These are phyloP conservation scores for Betta splendens DNA, from an alignment of 2,797 vertebrate species.

Conservation along the genomic window DNA sequence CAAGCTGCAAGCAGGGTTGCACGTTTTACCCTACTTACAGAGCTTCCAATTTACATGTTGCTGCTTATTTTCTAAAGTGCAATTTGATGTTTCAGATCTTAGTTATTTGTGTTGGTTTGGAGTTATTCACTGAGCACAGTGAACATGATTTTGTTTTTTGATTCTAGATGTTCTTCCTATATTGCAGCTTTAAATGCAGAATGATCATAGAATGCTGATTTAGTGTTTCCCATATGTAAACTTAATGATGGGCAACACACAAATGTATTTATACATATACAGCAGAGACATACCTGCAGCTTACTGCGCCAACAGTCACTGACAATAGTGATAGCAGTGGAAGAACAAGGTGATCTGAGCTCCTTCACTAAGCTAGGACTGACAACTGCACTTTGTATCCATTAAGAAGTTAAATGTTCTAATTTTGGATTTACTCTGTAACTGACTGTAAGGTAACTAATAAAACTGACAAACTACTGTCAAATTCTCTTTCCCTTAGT, in stretches of 20 bases:
- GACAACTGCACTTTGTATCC: conserved; percentile 3
- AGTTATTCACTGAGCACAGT: neutral
- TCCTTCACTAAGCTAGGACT: conserved; percentile 8
- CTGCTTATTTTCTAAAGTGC: neutral
- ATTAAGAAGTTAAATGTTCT: neutral
- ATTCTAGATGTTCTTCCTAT: no score
- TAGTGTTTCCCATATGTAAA: neutral
- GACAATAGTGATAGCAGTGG: conserved; percentile 11
- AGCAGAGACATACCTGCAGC: conserved; percentile 14
- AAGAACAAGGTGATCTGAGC: conserved; percentile 22
- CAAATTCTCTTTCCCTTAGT: no score
- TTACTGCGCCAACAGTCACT: conserved; percentile 14
- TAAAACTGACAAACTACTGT: no score
- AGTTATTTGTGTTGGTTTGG: no score
- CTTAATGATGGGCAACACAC: neutral
- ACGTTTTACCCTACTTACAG: neutral
- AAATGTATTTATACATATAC: neutral
- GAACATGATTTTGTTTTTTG: neutral
- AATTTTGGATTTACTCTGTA: neutral
- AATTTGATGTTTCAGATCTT: neutral
- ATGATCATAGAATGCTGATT: neutral
- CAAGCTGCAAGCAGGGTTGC: no score
- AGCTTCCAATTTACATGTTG: neutral
- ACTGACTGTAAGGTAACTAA: neutral
- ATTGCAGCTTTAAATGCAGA: neutral